These are phyloP conservation scores for Agonum fuliginosum DNA, from an alignment of 2,888 invertebrate genomes.

Conservation along the genomic window DNA sequence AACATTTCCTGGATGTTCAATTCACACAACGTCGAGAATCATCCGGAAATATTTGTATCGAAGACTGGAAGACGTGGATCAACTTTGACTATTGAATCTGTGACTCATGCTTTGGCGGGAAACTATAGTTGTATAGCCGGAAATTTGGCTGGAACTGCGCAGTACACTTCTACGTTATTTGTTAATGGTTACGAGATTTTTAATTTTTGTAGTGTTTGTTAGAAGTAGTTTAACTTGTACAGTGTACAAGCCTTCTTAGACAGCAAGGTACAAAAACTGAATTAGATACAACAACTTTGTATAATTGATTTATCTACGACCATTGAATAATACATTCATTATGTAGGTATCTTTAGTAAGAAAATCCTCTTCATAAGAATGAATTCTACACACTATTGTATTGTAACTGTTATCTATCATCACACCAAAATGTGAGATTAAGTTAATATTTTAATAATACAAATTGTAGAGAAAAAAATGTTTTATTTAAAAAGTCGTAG, in stretches of 20 bases:
- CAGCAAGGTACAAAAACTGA: too few species aligned
- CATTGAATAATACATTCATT: too few species aligned
- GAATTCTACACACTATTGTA: too few species aligned
- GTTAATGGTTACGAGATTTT: slow-evolving; percentile 68
- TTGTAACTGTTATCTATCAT: too few species aligned
- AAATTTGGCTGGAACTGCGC: slow-evolving; percentile 70
- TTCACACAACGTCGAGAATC: slow-evolving; percentile 73
- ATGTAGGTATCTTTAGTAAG: too few species aligned
- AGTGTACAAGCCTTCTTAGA: not conserved
- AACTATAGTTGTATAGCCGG: slow-evolving; percentile 72
- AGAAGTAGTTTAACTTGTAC: not conserved
- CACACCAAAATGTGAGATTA: too few species aligned
- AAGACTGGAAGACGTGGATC: slow-evolving; percentile 71
- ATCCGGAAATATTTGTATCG: slow-evolving; percentile 75
- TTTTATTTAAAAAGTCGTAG: too few species aligned
- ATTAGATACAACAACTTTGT: too few species aligned
- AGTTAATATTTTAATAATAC: too few species aligned
- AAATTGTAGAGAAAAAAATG: too few species aligned
- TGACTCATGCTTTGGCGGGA: slow-evolving; percentile 70
- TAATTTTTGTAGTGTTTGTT: slow-evolving; percentile 11
- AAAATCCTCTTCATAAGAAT: too few species aligned
- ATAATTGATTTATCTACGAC: too few species aligned
- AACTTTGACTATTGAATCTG: slow-evolving; percentile 69
- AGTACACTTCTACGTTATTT: slow-evolving; percentile 69
- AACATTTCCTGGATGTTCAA: slow-evolving; percentile 76